phyloP scores from a whole-genome alignment of 2,888 invertebrate species.

The Esperia sulphurella region DNA sequence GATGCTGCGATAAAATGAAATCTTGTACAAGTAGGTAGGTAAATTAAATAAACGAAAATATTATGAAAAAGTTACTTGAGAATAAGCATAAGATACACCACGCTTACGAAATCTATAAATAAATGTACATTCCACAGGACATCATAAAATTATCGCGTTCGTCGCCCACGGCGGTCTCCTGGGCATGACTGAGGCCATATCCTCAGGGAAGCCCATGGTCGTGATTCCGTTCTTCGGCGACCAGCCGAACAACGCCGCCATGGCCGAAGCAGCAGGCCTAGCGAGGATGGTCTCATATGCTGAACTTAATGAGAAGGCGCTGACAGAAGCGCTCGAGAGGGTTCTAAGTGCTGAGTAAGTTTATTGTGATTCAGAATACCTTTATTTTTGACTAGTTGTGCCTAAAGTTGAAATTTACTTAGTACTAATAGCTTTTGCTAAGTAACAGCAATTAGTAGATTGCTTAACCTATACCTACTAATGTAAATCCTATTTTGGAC shows the following conservation, averaged over 20 bases:
- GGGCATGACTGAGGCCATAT: slow-evolving; percentile 80
- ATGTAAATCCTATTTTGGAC: too few relatives aligned
- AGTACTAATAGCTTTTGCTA: too few relatives aligned
- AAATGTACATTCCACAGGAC: slow-evolving; percentile 66
- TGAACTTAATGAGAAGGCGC: slow-evolving; percentile 69
- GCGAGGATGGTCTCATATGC: slow-evolving; percentile 70
- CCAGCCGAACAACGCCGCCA: slow-evolving; percentile 78
- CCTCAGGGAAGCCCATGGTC: slow-evolving; percentile 80
- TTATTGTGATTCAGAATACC: not conserved
- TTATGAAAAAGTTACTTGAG: too few relatives aligned
- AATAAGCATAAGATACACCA: too few relatives aligned
- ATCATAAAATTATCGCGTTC: slow-evolving; percentile 80
- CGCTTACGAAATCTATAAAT: too few relatives aligned
- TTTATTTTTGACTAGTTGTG: too few relatives aligned
- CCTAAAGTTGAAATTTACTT: too few relatives aligned
- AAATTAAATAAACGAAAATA: too few relatives aligned
- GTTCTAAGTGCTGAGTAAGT: slow-evolving; percentile 78
- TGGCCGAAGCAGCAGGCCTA: slow-evolving; percentile 70
- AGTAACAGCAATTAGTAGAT: too few relatives aligned
- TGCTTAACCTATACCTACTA: too few relatives aligned
- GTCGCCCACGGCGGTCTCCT: slow-evolving; percentile 81
- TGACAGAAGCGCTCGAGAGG: slow-evolving; percentile 68
- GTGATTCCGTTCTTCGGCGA: slow-evolving; percentile 82
- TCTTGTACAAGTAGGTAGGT: too few relatives aligned
- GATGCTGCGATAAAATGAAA: too few relatives aligned